Conservation (phyloP, 2,113 vertebrate genomes). For the Plecturocebus donacophilus region DNA sequence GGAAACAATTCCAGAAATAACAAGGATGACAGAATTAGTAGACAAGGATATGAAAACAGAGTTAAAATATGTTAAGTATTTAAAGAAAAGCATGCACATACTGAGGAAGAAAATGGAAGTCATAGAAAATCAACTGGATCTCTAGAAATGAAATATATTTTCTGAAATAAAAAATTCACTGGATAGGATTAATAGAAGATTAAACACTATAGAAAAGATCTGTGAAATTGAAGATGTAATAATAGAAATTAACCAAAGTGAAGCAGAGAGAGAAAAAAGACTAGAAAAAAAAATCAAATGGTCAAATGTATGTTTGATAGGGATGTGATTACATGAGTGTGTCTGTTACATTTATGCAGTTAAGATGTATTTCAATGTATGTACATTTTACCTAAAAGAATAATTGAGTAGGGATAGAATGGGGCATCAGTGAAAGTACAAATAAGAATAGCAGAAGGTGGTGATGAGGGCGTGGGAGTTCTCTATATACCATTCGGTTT, state of each 20-base stretch:
- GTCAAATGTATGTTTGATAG: neutral
- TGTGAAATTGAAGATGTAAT: neutral
- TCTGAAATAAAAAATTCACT: neutral
- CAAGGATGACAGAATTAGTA: neutral
- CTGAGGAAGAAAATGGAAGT: neutral
- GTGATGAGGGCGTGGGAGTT: neutral
- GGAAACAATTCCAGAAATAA: neutral
- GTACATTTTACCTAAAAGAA: neutral
- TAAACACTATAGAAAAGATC: neutral
- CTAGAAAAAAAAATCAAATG: neutral
- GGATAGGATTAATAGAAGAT: neutral
- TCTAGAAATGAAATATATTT: neutral
- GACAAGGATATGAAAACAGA: slow-evolving; percentile 2
- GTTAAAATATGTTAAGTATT: neutral
- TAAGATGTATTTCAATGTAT: neutral
- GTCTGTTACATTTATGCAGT: neutral
- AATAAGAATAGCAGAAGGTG: neutral
- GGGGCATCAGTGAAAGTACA: neutral
- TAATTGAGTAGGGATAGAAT: neutral
- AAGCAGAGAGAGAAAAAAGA: neutral
- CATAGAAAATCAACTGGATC: neutral
- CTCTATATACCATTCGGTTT: neutral
- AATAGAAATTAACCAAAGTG: neutral
- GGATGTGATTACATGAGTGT: neutral
- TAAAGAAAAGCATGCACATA: neutral